These are phyloP conservation scores for Montipora foliosa DNA, from an alignment of 64 coral and sea anemone species.

Conservation along the genomic window DNA sequence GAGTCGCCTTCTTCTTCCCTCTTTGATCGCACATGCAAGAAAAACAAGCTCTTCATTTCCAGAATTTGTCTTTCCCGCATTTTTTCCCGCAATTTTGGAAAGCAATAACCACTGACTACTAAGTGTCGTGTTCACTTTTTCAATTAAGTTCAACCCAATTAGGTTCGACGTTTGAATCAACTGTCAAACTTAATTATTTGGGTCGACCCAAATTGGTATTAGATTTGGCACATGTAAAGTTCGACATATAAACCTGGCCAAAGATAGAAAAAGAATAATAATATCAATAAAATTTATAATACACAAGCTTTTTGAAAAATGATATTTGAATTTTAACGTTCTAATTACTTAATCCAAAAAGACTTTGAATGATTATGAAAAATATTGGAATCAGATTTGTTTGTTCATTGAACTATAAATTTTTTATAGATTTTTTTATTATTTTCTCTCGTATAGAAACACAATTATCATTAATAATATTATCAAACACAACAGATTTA, in stretches of 20 bases:
- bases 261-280: no score
- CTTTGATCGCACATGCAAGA: slow-evolving; percentile 15
- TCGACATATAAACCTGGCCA: slow-evolving; percentile 43
- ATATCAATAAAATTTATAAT: no score
- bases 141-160: background rate
- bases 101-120: background rate
- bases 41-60: slow-evolving; percentile 10
- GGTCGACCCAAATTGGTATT: slow-evolving; percentile 9
- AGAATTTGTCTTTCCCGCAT: background rate
- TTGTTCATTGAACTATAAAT: no score
- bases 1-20: slow-evolving; percentile 36
- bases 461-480: no score
- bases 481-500: no score
- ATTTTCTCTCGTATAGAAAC: no score
- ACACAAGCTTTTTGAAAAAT: no score
- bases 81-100: background rate
- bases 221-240: slow-evolving; percentile 49
- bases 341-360: no score
- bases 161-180: background rate
- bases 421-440: no score
- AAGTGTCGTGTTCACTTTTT: background rate
- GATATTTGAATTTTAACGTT: no score
- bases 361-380: no score
- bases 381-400: no score
- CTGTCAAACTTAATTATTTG: background rate